Conservation (phyloP, 2,113 vertebrate genomes). For the Crotalus viridis region DNA sequence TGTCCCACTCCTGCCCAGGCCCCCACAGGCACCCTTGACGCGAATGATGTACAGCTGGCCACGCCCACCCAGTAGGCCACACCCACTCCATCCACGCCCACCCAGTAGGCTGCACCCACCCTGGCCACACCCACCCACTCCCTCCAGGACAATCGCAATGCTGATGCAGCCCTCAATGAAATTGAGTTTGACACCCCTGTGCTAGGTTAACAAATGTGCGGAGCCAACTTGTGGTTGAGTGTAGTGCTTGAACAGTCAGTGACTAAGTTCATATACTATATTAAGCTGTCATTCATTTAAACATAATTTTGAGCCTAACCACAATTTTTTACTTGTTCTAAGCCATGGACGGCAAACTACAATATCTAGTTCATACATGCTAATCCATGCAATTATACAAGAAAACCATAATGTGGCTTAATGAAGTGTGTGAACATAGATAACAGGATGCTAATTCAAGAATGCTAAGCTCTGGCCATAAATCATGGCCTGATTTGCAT, state of each 20-base stretch:
- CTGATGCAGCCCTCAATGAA: no score
- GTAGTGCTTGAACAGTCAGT: neutral
- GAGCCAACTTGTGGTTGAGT: neutral
- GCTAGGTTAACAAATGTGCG: neutral
- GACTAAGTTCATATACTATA: neutral
- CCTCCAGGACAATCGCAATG: no score
- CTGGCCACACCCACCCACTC: no score
- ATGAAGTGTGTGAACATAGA: neutral
- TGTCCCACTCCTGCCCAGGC: no score
- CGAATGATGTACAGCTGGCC: no score
- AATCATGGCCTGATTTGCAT: neutral
- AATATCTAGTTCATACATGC: neutral
- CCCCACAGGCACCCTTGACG: no score
- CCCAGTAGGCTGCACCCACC: no score
- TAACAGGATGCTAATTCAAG: neutral
- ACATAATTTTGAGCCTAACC: neutral
- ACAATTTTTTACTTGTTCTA: neutral
- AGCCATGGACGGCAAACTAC: neutral
- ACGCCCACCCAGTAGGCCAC: no score
- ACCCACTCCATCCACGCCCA: no score
- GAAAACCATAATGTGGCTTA: neutral
- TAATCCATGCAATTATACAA: neutral
- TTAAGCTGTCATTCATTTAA: neutral
- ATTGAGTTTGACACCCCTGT: no score
- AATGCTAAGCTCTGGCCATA: neutral